These are phyloP conservation scores for Actinernus sp. DNA, from an alignment of 92 coral and sea anemone species.

Conservation along the genomic window DNA sequence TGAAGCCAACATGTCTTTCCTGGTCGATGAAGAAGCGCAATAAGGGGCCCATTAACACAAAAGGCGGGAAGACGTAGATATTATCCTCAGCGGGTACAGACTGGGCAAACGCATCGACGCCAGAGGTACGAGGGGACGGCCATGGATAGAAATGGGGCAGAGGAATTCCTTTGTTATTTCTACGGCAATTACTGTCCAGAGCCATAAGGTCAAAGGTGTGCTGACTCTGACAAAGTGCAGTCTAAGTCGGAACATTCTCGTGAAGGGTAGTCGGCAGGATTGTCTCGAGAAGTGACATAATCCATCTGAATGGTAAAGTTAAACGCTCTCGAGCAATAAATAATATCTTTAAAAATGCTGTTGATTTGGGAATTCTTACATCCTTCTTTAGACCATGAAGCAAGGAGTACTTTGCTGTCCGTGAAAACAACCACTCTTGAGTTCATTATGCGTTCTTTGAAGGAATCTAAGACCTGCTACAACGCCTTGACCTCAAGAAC, in stretches of 20 bases:
- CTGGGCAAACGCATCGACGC: slow-evolving; percentile 9
- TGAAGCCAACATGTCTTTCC: slow-evolving; percentile 1
- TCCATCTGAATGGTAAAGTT: slow-evolving; percentile 26
- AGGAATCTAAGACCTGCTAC: slow-evolving; percentile 14
- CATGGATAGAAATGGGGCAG: slow-evolving; percentile 5
- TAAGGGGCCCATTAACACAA: slow-evolving; percentile 11
- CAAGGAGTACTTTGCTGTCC: slow-evolving; percentile 11
- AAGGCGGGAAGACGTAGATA: slow-evolving; percentile 38
- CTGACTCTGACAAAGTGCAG: no score
- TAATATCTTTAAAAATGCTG: slow-evolving; percentile 20
- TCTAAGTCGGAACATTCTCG: no score
- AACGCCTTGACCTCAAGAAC: slow-evolving; percentile 27
- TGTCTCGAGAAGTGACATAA: no score
- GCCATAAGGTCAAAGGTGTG: slow-evolving; percentile 6
- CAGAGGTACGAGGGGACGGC: neutral
- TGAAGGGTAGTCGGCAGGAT: no score
- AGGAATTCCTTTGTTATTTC: neutral
- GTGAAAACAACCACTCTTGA: slow-evolving; percentile 27
- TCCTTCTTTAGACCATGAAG: slow-evolving; percentile 20
- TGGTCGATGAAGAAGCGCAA: neutral
- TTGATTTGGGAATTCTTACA: slow-evolving; percentile 28
- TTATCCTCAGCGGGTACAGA: slow-evolving; percentile 5
- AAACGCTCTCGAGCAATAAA: slow-evolving; percentile 21
- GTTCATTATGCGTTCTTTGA: slow-evolving; percentile 4
- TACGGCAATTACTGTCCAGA: neutral